Evolutionary conservation across 1,140 invertebrate genomes (phyloP).

Genomic region (Ostrea edulis): DNA sequence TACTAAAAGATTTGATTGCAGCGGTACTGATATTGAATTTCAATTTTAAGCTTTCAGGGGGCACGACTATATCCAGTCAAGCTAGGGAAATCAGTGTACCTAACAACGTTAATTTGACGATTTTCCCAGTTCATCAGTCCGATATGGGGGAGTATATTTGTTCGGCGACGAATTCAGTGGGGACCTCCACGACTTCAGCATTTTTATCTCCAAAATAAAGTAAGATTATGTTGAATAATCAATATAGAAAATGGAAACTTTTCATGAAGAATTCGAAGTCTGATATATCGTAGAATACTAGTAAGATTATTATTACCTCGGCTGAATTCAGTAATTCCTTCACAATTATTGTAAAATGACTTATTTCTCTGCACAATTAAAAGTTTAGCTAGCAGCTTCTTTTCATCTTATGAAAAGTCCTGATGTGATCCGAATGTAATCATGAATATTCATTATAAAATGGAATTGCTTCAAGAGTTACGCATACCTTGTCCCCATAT

Average conservation of each 20-base stretch:
- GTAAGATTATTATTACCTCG: no score
- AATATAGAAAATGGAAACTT: neutral
- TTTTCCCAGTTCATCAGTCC: neutral
- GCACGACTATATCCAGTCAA: neutral
- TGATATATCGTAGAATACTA: no score
- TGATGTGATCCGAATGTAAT: no score
- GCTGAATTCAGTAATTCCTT: no score
- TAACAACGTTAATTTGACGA: neutral
- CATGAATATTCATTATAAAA: no score
- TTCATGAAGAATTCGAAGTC: neutral
- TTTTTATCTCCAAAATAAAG: neutral
- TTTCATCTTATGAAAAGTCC: no score
- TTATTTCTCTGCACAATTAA: no score
- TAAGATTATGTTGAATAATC: neutral
- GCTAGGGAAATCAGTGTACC: neutral
- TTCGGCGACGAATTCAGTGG: slow-evolving; percentile 12
- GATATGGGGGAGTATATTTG: slow-evolving; percentile 28
- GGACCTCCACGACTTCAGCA: slow-evolving; percentile 5
- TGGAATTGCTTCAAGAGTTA: no score
- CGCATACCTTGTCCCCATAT: no score
- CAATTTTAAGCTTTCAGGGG: neutral
- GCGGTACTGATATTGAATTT: neutral
- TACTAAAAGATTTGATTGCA: no score
- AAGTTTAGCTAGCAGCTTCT: no score
- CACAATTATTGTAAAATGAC: no score